Evolutionary conservation across 2,113 vertebrate species (phyloP).

Genomic region (Perca fluviatilis): DNA sequence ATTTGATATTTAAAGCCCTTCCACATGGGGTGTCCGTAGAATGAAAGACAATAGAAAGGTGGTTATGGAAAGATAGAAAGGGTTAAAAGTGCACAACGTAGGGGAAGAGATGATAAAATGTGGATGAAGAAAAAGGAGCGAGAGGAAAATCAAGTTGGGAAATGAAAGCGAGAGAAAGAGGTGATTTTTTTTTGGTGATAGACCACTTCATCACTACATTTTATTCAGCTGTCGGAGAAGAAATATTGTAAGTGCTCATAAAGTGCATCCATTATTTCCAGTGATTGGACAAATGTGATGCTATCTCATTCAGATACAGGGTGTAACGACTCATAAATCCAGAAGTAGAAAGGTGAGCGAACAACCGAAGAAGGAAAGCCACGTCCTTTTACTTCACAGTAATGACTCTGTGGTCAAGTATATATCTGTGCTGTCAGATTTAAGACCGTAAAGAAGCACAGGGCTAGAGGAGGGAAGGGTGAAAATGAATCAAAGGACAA

Average conservation of each 20-base stretch:
- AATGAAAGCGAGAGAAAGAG: slow-evolving; percentile 16
- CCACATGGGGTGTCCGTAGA: background rate
- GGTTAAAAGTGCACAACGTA: background rate
- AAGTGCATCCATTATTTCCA: slow-evolving; percentile 49
- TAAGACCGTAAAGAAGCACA: background rate
- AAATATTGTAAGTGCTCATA: slow-evolving; percentile 54
- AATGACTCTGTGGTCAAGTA: slow-evolving; percentile 34
- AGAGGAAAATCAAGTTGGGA: background rate
- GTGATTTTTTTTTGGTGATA: slow-evolving; percentile 47
- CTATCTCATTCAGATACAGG: slow-evolving; percentile 48
- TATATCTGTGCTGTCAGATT: slow-evolving; percentile 27
- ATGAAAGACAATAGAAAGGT: background rate
- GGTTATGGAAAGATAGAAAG: background rate
- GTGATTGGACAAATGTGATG: slow-evolving; percentile 49
- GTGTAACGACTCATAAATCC: slow-evolving; percentile 53
- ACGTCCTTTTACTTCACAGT: slow-evolving; percentile 28
- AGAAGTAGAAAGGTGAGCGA: slow-evolving; percentile 26
- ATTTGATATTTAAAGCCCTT: slow-evolving; percentile 1
- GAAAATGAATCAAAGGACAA: slow-evolving; percentile 25
- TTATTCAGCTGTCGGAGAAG: slow-evolving; percentile 39
- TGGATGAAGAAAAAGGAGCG: background rate
- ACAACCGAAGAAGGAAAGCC: slow-evolving; percentile 12
- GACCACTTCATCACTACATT: slow-evolving; percentile 16
- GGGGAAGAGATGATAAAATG: background rate
- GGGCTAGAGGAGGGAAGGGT: background rate